Conservation (phyloP, 2,888 invertebrate species). For the Meandrusa payeni region DNA sequence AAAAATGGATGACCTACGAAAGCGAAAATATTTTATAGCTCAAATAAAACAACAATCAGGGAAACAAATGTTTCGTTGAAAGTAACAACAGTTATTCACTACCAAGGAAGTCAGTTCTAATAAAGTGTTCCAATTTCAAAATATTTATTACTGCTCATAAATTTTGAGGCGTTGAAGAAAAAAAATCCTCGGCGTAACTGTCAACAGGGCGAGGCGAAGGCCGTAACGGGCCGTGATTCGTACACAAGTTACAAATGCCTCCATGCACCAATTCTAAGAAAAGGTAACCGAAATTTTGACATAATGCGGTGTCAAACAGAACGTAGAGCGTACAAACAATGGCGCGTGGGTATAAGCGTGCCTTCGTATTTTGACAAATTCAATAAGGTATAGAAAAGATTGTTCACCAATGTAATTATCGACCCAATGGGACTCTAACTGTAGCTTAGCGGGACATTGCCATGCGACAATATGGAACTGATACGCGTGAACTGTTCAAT, state of each 20-base stretch:
- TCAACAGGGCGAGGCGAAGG: slow-evolving; percentile 49
- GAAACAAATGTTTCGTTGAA: slow-evolving; percentile 57
- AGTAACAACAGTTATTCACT: slow-evolving; percentile 76
- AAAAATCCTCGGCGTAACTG: slow-evolving; percentile 53
- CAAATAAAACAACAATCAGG: slow-evolving; percentile 46
- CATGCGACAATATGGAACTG: slow-evolving; percentile 45
- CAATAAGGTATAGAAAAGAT: slow-evolving; percentile 61
- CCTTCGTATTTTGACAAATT: slow-evolving; percentile 67
- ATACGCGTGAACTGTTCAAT: slow-evolving; percentile 47
- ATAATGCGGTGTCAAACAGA: slow-evolving; percentile 67
- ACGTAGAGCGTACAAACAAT: slow-evolving; percentile 50
- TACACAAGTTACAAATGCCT: slow-evolving; percentile 54
- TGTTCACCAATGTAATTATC: slow-evolving; percentile 74
- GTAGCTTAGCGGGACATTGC: slow-evolving; percentile 62
- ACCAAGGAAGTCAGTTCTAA: slow-evolving; percentile 70
- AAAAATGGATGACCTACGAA: slow-evolving; percentile 59
- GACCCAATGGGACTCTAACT: slow-evolving; percentile 59
- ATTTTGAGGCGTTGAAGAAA: slow-evolving; percentile 41
- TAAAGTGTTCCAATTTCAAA: slow-evolving; percentile 72
- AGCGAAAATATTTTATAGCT: slow-evolving; percentile 62
- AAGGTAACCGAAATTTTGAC: slow-evolving; percentile 78
- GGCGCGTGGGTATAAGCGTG: slow-evolving; percentile 65
- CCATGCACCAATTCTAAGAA: slow-evolving; percentile 58
- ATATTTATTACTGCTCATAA: slow-evolving; percentile 74
- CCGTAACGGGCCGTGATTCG: slow-evolving; percentile 65